These are phyloP conservation scores for Ormyrus rosae DNA, from an alignment of 2,888 invertebrate genomes.

Conservation along the genomic window DNA sequence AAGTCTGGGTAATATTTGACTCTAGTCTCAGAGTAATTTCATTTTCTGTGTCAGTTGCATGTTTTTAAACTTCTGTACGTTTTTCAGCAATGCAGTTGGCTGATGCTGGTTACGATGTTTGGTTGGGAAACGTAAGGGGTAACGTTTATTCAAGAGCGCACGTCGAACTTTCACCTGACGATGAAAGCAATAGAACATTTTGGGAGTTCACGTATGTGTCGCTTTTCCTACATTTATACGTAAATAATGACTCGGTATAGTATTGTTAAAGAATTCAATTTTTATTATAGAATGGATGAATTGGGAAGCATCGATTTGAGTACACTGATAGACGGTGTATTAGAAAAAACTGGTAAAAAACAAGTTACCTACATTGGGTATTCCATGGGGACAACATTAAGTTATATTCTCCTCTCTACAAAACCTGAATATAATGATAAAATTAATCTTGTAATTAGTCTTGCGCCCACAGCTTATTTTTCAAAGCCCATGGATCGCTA, in stretches of 20 bases:
- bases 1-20: not conserved
- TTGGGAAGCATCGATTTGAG: not conserved
- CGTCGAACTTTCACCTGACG: not conserved
- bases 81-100: conserved; percentile 7
- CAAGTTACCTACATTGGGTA: conserved; percentile 85
- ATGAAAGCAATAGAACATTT: not conserved
- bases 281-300: not conserved
- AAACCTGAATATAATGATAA: conserved; percentile 82
- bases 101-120: conserved; percentile 24
- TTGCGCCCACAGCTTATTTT: conserved; percentile 24
- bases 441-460: conserved; percentile 78
- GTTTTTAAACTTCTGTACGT: no score
- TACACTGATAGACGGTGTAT: not conserved
- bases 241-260: not conserved
- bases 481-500: not conserved
- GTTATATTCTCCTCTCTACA: conserved; percentile 83
- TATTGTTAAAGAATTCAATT: not conserved
- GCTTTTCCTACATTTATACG: not conserved
- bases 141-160: conserved; percentile 19
- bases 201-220: conserved; percentile 25
- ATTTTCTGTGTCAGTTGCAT: no score
- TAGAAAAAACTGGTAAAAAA: not conserved
- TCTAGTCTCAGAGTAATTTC: no score
- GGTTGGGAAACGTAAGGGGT: conserved; percentile 29
- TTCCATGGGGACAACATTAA: conserved; percentile 90